phyloP scores from a whole-genome alignment of 2,888 invertebrate genomes.

The Epirrhoe alternata region DNA sequence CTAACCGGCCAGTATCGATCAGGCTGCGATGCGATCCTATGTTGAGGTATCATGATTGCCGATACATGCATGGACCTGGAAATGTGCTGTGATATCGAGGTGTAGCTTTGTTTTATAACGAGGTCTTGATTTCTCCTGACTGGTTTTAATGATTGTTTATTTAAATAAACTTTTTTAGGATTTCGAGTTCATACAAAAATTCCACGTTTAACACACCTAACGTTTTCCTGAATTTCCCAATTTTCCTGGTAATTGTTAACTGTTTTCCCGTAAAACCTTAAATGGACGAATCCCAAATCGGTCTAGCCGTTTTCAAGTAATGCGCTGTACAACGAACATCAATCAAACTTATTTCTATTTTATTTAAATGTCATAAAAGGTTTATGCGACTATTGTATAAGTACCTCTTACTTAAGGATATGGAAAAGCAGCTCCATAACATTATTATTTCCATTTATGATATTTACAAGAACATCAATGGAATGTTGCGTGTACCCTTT shows the following conservation, averaged over 20 bases:
- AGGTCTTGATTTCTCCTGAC: not conserved
- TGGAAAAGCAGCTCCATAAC: not conserved
- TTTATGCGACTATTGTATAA: not conserved
- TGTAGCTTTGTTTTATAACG: not conserved
- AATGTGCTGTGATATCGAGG: not conserved
- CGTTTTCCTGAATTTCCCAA: too few species aligned
- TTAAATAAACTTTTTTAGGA: too few species aligned
- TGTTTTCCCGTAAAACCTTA: too few species aligned
- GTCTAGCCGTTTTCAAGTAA: too few species aligned
- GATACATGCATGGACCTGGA: slow-evolving; percentile 4
- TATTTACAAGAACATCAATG: slow-evolving; percentile 18
- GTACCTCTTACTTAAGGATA: not conserved
- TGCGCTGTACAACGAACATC: too few species aligned
- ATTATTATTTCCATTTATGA: slow-evolving; percentile 11
- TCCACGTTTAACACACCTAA: too few species aligned
- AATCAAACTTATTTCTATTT: too few species aligned
- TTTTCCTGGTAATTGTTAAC: too few species aligned
- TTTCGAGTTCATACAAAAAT: too few species aligned
- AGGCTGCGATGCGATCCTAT: slow-evolving; percentile 7
- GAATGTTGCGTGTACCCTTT: slow-evolving; percentile 39
- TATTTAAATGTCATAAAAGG: not conserved
- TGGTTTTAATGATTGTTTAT: too few species aligned
- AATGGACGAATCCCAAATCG: too few species aligned
- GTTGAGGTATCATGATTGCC: slow-evolving; percentile 1
- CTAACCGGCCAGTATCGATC: slow-evolving; percentile 14